Evolutionary conservation across 2,113 vertebrate species (phyloP), one percentile per base, ranked within the genome.

Genomic region (Marcusenius ussheri): DNA sequence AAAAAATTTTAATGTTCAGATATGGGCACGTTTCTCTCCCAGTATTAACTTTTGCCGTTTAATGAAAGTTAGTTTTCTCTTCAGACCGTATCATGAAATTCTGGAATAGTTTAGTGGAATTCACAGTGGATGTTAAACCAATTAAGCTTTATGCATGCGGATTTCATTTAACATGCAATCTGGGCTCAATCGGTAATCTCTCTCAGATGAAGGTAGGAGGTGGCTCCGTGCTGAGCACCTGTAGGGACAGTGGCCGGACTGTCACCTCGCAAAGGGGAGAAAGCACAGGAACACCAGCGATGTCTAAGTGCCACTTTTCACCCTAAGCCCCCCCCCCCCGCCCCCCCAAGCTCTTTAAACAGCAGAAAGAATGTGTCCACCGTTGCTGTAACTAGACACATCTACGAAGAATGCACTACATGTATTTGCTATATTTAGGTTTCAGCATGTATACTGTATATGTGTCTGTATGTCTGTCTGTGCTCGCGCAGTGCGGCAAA

Each of bases 401-500:
- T 85, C 39, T 42, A 31, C 84, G 31, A 21, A 89, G 84, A 88
- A 84, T n/a, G 35, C 51, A 58, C 53, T 27, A 86, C 51, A 83
- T 7, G 53, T 74, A 27, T 1, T 4, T 3, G 13, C 92, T 93
- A 91, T 93, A 92, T 93, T 90, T 93, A 92, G 92, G 47, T 83
- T 0, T 83, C 5, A 62, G 87, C 47, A 50, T 83, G 49, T 27
- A 85, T 42, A n/a, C n/a, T n/a, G n/a, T n/a, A 35, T 21, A 31
- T 58, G 91, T 91, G 70, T 93, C 88, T 89, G 45, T 88, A 51
- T 24, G 24, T 45, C 91, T 91, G 84, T 93, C 88, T 89, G 51
- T 88, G 74, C 88, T 45, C 91, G 83, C 51, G 35, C 1, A 90
- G 91, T 80, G 92, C 91, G 88, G 58, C n/a, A 66, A 11, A 27